These are phyloP conservation scores for Silurus lanzhouensis DNA, from an alignment of 2,797 vertebrate genomes.

Conservation along the genomic window DNA sequence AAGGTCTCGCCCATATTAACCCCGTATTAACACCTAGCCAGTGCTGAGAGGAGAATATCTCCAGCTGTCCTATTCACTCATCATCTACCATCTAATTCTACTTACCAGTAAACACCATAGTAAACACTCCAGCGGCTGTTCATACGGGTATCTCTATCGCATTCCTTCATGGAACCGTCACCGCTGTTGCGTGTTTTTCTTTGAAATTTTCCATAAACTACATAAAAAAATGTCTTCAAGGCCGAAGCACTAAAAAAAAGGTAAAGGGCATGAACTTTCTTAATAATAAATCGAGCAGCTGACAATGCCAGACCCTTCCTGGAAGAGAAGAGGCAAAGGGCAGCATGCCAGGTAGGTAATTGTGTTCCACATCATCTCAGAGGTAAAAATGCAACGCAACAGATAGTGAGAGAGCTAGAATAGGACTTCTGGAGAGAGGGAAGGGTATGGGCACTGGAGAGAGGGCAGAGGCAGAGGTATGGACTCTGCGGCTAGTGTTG, in stretches of 20 bases:
- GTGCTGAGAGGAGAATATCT: background rate
- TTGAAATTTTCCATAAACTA: slow-evolving; percentile 9
- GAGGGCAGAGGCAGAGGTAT: too few species aligned
- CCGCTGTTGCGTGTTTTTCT: background rate
- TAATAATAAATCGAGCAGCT: slow-evolving; percentile 45
- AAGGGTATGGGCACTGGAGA: background rate
- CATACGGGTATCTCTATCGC: background rate
- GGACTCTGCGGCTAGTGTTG: background rate
- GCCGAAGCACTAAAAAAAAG: slow-evolving; percentile 33
- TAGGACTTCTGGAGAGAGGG: background rate
- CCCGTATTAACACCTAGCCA: too few species aligned
- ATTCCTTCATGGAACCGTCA: slow-evolving; percentile 15
- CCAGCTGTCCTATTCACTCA: background rate
- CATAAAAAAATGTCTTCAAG: slow-evolving; percentile 24
- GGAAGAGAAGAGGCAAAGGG: slow-evolving; percentile 38
- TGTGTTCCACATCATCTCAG: background rate
- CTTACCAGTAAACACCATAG: background rate
- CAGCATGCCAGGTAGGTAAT: slow-evolving; percentile 35
- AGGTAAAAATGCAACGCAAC: background rate
- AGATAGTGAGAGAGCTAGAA: background rate
- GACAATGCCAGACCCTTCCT: slow-evolving; percentile 32
- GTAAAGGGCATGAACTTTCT: slow-evolving; percentile 55
- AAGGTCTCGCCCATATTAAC: too few species aligned
- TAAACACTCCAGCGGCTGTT: background rate
- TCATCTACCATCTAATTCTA: background rate